Percentiles rank a stretch among this genome's conserved stretches.
Conservation (phyloP, 2,888 invertebrate species). For the Meghimatium bilineatum region DNA sequence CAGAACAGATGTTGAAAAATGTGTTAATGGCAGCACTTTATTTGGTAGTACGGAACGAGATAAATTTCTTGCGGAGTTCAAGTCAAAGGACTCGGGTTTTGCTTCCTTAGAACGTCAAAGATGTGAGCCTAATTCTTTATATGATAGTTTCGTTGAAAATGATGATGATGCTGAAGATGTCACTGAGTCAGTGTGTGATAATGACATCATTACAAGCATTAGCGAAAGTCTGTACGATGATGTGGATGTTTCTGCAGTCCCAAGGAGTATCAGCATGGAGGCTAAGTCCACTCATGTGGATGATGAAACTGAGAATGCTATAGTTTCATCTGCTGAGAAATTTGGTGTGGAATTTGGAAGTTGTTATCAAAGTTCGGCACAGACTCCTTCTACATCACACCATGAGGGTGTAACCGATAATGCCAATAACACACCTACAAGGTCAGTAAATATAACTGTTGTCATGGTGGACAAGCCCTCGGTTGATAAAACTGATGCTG, state of each 20-base stretch:
- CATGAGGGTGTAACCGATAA: background rate
- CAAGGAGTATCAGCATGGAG: conserved; percentile 24
- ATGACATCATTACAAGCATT: background rate
- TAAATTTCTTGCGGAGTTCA: conserved; percentile 7
- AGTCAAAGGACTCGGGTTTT: conserved; percentile 46
- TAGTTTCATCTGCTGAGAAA: conserved; percentile 20
- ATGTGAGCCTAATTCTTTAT: conserved; percentile 19
- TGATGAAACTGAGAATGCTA: conserved; percentile 30
- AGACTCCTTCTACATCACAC: too few species aligned
- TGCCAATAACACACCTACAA: background rate
- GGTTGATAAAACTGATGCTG: background rate
- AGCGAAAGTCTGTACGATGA: conserved; percentile 36
- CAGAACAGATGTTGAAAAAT: background rate
- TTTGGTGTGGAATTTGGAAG: background rate
- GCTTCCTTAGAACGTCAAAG: conserved; percentile 45
- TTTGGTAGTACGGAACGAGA: background rate
- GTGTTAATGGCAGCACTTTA: background rate
- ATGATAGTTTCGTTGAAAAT: conserved; percentile 10
- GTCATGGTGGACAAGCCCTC: background rate
- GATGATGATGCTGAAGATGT: conserved; percentile 20
- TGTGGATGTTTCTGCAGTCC: conserved; percentile 6
- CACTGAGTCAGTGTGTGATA: background rate
- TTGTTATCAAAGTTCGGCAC: background rate
- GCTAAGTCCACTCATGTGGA: conserved; percentile 19
- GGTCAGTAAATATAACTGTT: background rate